Percentiles rank a stretch among this genome's conserved stretches.
These are phyloP conservation scores for Varanus salvator DNA, from an alignment of 2,113 vertebrate species.

Conservation along the genomic window DNA sequence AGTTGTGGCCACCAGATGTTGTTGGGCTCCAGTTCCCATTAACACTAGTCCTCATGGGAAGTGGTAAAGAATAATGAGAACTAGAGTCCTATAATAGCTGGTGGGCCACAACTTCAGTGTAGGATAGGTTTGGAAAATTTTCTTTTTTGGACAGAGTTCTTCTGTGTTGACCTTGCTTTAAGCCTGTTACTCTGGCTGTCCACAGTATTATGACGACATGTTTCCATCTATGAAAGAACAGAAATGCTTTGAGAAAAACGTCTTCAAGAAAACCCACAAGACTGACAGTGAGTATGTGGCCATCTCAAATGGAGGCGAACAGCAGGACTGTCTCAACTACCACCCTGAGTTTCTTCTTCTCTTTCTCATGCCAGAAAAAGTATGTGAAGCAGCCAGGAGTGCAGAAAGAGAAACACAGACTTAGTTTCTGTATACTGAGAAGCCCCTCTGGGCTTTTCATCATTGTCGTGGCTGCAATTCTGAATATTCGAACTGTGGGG, in stretches of 20 bases:
- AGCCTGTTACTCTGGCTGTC: slow-evolving; percentile 9
- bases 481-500: no score
- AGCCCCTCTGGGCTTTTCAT: no score
- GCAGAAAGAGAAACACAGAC: background rate
- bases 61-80: background rate
- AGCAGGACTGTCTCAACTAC: background rate
- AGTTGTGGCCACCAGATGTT: background rate
- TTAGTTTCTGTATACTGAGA: no score
- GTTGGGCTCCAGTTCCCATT: background rate
- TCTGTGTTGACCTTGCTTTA: background rate
- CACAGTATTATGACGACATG: slow-evolving; percentile 86
- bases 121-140: background rate
- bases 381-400: background rate
- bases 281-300: slow-evolving; percentile 76
- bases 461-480: no score
- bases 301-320: background rate
- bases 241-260: slow-evolving; percentile 84
- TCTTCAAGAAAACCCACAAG: slow-evolving; percentile 87
- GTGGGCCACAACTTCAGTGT: no score
- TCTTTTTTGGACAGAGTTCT: background rate
- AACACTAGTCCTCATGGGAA: background rate
- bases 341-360: background rate
- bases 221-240: slow-evolving; percentile 86
- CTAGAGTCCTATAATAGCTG: background rate
- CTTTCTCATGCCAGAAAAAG: background rate